A percentile compares a stretch with the other conserved stretches of the same genome.
Evolutionary conservation across 2,797 vertebrate species (phyloP).

Genomic region (Smutsia temminckii): DNA sequence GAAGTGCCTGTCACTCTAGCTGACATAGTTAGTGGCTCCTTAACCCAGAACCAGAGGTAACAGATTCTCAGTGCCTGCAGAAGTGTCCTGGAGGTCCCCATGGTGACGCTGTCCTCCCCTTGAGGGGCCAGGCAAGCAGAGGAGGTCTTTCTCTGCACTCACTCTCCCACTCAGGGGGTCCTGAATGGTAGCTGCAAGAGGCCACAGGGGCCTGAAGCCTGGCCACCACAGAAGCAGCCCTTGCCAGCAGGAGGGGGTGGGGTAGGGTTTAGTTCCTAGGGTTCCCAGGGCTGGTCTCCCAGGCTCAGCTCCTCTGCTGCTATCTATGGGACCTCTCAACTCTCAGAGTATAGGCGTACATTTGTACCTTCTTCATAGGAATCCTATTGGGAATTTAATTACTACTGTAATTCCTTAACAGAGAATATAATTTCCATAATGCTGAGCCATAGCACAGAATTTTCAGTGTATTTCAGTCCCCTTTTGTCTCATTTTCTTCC

Average conservation of each 20-base stretch:
- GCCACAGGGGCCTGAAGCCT: no score
- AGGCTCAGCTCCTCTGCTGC: background rate
- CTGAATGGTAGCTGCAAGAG: background rate
- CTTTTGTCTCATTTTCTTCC: background rate
- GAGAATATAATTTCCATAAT: background rate
- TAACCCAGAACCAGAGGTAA: background rate
- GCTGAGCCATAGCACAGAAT: background rate
- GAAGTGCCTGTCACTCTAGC: background rate
- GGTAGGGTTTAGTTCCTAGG: background rate
- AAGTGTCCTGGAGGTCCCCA: rapidly evolving
- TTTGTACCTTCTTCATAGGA: background rate
- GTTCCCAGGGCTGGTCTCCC: background rate
- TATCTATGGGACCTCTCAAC: background rate
- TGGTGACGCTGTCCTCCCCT: no score
- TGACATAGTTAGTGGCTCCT: rapidly evolving
- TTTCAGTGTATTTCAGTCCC: background rate
- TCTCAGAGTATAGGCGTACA: background rate
- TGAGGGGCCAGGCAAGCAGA: background rate
- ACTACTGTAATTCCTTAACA: background rate
- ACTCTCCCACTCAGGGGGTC: no score
- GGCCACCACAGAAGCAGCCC: background rate
- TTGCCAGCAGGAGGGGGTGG: background rate
- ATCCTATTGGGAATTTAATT: background rate
- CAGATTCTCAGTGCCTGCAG: background rate
- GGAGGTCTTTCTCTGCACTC: background rate